Evolutionary conservation across 1,140 invertebrate species (phyloP).

Genomic region (Pemphigus obesinymphae): DNA sequence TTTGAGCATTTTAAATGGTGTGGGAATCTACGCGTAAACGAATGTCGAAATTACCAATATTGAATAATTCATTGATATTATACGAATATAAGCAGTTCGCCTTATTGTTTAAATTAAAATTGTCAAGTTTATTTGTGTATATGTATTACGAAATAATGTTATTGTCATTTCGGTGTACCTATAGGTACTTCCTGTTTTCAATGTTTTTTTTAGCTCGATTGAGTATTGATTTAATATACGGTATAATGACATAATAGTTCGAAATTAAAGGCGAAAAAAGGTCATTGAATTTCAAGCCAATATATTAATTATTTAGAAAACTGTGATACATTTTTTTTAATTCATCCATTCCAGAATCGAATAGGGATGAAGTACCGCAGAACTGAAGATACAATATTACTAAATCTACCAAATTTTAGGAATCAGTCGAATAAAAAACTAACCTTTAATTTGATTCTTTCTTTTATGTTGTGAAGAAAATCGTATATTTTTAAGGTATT

Average conservation of each 20-base stretch:
- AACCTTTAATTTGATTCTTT: no score
- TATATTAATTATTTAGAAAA: neutral
- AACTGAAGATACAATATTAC: no score
- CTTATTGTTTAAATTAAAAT: neutral
- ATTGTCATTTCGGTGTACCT: neutral
- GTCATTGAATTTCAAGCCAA: neutral
- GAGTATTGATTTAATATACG: neutral
- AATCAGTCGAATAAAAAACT: no score
- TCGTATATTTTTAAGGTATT: no score
- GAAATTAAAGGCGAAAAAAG: neutral
- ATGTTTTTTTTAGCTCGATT: neutral
- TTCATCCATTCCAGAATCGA: no score
- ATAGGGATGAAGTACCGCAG: no score
- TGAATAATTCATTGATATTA: neutral
- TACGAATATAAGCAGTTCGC: neutral
- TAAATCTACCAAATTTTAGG: no score
- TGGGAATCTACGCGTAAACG: neutral
- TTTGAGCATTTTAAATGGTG: neutral
- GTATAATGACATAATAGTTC: neutral
- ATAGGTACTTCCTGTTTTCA: neutral
- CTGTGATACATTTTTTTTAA: neutral
- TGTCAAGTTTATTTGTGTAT: neutral
- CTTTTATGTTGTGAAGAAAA: no score
- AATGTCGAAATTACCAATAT: neutral
- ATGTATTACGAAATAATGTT: neutral